Base-by-base conservation (phyloP, 2,888 invertebrate genomes). In the Lasioglossum vierecki region DNA sequence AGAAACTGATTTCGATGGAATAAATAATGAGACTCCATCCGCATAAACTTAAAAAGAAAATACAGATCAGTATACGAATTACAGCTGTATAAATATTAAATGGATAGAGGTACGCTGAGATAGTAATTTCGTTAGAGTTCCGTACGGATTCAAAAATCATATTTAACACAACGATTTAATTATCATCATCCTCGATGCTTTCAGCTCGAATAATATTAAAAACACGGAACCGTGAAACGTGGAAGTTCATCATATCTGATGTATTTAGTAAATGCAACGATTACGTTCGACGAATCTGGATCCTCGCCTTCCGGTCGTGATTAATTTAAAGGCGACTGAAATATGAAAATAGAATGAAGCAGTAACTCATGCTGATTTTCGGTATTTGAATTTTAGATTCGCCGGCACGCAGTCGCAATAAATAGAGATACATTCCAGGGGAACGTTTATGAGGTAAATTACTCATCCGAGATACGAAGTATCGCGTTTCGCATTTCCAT, bases 351-450 rank as follows among this genome's bases (percentile, higher is more conserved):
- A 44, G 80, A 18, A 35, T 46, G 22, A 39, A 49, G 49, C n/a
- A 35, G 57, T 76, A 80, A 71, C 72, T 80, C 84, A 80, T 46
- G 49, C 13, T 76, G 84, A 76, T 85, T 80, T 72, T 57, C 57
- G 74, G n/a, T 41, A 85, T 85, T 84, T 84, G 84, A 85, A 85
- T 85, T 85, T 80, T 68, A 85, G 49, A 85, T 85, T 53, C 74
- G 70, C 26, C 49, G 0, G 57, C 30, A 22, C 53, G 60, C n/a
- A 76, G 68, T 68, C 53, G 80, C 74, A 60, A 80, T 84, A 84
- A 84, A 85, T 80, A 84, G 68, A 39, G 60, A 73, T 60, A 46
- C 71, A 57, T 53, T 80, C 73, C 72, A 41, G 22, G 22, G 79
- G 44, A 80, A 74, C 76, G 84, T 74, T 84, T 85, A 84, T 71